These are phyloP conservation scores for Brienomyrus longianalis DNA, from an alignment of 2,113 vertebrate species.

Conservation along the genomic window DNA sequence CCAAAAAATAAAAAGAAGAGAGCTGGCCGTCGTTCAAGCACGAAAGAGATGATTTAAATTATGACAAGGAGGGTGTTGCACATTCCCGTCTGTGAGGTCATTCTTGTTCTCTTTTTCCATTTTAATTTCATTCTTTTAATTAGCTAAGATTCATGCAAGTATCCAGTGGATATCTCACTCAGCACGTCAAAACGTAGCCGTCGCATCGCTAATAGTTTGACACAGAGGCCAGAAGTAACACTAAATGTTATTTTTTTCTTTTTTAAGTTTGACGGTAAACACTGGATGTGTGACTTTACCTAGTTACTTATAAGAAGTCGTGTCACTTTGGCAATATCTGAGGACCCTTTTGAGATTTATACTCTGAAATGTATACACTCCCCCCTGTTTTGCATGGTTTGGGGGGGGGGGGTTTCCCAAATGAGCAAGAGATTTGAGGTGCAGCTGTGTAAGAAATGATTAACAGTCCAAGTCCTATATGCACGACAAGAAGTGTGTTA, in stretches of 20 bases:
- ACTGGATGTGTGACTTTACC: background rate
- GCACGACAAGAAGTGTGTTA: background rate
- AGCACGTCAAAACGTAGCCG: background rate
- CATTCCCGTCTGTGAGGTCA: background rate
- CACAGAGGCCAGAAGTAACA: background rate
- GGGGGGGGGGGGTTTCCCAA: background rate
- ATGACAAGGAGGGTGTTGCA: background rate
- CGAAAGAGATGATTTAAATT: background rate
- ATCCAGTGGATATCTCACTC: background rate
- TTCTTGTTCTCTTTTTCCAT: background rate
- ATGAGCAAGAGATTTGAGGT: background rate
- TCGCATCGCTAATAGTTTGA: background rate
- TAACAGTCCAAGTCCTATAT: background rate
- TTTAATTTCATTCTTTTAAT: background rate
- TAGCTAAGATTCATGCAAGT: background rate
- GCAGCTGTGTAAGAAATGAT: background rate
- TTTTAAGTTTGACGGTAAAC: background rate
- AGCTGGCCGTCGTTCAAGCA: background rate
- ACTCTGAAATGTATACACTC: background rate
- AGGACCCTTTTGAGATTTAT: background rate
- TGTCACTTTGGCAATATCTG: background rate
- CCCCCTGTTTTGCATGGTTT: background rate
- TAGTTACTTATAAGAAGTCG: background rate
- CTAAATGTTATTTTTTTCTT: background rate
- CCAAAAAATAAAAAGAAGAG: background rate